Evolutionary conservation across 1,140 invertebrate genomes (phyloP).

Genomic region (Phenacoccus solenopsis): DNA sequence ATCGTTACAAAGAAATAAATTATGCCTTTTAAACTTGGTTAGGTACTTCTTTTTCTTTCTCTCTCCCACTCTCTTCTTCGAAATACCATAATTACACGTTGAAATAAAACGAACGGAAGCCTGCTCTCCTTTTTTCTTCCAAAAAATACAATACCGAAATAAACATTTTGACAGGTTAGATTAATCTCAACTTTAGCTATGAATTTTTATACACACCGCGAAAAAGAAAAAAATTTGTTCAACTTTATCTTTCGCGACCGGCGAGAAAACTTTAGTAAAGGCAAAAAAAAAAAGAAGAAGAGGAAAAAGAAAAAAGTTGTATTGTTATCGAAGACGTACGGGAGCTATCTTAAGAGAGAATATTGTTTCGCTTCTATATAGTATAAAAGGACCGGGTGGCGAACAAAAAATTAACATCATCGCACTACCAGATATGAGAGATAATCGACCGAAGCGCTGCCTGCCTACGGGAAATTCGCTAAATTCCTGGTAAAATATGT

Average conservation of each 20-base stretch:
- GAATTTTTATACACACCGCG: not conserved
- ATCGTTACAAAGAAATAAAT: slow-evolving; percentile 3
- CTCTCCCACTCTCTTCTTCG: too few species aligned
- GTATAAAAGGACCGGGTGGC: too few species aligned
- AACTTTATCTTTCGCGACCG: not conserved
- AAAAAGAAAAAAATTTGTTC: not conserved
- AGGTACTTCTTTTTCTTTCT: not conserved
- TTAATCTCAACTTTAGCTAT: not conserved
- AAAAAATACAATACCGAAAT: not conserved
- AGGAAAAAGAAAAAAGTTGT: too few species aligned
- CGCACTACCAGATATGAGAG: too few species aligned
- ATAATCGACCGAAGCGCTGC: not conserved
- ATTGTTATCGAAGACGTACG: too few species aligned
- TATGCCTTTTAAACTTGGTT: too few species aligned
- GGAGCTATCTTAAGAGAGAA: too few species aligned
- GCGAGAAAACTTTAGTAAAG: too few species aligned
- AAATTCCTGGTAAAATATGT: not conserved
- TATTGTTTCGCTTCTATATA: too few species aligned
- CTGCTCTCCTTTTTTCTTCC: not conserved
- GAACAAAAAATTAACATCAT: not conserved
- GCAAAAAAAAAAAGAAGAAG: too few species aligned
- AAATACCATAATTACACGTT: not conserved
- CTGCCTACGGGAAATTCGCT: not conserved
- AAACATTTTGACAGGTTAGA: slow-evolving; percentile 2
- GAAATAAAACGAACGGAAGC: not conserved